Evolutionary conservation across 1,140 invertebrate genomes (phyloP).

Genomic region (Cheumatopsyche charites): DNA sequence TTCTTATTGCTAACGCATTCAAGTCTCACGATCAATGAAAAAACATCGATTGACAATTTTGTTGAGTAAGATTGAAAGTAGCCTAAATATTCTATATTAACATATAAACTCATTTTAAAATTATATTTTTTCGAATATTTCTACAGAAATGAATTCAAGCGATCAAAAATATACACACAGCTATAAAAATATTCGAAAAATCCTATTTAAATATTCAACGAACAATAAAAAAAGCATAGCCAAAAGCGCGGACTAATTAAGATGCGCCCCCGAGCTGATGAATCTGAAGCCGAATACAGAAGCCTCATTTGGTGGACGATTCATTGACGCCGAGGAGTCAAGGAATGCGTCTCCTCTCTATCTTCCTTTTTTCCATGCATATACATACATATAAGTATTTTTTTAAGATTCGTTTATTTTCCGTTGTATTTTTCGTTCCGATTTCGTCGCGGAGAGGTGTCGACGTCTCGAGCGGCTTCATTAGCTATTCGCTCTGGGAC

Average conservation of each 20-base stretch:
- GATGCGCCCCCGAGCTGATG: slow-evolving; percentile 26
- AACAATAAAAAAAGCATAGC: too few species aligned
- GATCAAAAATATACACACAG: too few species aligned
- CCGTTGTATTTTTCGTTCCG: slow-evolving; percentile 2
- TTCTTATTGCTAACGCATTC: too few species aligned
- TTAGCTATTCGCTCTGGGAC: slow-evolving; percentile 26
- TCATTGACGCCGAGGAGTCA: slow-evolving; percentile 28
- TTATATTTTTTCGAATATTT: too few species aligned
- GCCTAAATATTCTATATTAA: too few species aligned
- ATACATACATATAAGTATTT: neutral
- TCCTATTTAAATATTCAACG: too few species aligned
- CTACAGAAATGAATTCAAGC: too few species aligned
- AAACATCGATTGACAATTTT: too few species aligned
- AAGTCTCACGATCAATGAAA: too few species aligned
- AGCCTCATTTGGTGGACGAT: slow-evolving; percentile 32
- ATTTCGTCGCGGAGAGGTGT: slow-evolving; percentile 29
- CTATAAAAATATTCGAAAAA: too few species aligned
- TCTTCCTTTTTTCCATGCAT: neutral
- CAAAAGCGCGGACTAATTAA: slow-evolving; percentile 26
- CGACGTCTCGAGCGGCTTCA: slow-evolving; percentile 32
- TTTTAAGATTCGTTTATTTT: neutral
- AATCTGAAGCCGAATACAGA: slow-evolving; percentile 30
- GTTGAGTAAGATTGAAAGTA: too few species aligned
- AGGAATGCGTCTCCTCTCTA: slow-evolving; percentile 5
- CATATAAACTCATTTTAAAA: too few species aligned